Evolutionary conservation across 1,140 invertebrate species (phyloP).

Genomic region (Dendroctonus ponderosae): DNA sequence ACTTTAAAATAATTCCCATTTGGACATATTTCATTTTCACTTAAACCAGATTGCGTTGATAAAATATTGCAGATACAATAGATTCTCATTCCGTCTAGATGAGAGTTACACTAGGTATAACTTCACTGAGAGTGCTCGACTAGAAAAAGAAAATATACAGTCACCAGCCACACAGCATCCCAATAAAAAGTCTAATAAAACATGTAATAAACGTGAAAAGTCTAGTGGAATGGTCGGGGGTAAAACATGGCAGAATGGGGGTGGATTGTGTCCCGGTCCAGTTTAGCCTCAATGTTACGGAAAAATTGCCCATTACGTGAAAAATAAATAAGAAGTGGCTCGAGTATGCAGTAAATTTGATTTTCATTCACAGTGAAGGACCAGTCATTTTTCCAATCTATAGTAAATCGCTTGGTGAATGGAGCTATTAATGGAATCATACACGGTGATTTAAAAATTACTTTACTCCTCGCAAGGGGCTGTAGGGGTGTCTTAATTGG

Average conservation of each 20-base stretch:
- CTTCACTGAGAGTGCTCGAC: no score
- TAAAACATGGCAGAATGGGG: constrained; percentile 21
- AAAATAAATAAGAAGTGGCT: constrained; percentile 34
- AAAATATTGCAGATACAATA: no score
- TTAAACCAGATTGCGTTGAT: no score
- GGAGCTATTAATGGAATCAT: constrained; percentile 7
- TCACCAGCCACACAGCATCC: constrained; percentile 9
- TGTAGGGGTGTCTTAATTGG: no score
- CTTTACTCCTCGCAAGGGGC: no score
- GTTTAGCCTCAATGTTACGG: constrained; percentile 33
- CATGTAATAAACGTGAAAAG: constrained; percentile 36
- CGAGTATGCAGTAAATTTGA: constrained; percentile 31
- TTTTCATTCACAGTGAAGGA: constrained; percentile 33
- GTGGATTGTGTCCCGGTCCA: constrained; percentile 7
- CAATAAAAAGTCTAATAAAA: constrained; percentile 36
- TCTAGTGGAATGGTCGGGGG: constrained; percentile 35
- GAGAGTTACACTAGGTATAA: no score
- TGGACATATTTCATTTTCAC: no score
- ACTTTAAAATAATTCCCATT: no score
- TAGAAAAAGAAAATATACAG: no score
- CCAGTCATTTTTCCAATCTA: constrained; percentile 22
- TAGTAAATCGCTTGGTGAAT: background rate
- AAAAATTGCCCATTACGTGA: constrained; percentile 35
- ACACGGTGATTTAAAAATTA: no score
- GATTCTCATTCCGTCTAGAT: no score